These are phyloP conservation scores for Euclidia mi DNA, from an alignment of 2,888 invertebrate genomes.

Conservation along the genomic window DNA sequence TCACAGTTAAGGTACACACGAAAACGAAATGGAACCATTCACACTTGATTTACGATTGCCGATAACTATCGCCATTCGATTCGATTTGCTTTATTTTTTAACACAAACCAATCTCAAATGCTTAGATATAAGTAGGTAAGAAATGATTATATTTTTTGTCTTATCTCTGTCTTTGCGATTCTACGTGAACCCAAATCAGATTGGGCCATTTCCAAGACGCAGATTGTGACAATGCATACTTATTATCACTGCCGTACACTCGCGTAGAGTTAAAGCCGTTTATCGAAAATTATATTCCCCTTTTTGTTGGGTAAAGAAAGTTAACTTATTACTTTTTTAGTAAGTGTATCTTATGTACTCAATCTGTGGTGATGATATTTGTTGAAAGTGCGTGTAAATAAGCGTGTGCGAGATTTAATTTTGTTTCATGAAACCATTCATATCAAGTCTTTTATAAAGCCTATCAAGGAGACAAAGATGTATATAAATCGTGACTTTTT, in stretches of 20 bases:
- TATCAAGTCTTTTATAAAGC: no score
- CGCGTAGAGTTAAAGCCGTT: conserved; percentile 1
- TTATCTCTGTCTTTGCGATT: conserved; percentile 30
- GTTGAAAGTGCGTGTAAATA: no score
- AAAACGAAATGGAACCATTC: conserved; percentile 75
- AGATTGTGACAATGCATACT: conserved; percentile 22
- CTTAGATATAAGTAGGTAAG: conserved; percentile 20
- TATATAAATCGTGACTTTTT: no score
- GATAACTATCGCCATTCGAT: conserved; percentile 71
- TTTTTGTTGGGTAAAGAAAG: no score
- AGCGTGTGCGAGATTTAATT: no score
- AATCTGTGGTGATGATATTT: no score
- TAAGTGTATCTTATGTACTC: conserved; percentile 9
- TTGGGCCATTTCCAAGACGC: conserved; percentile 35
- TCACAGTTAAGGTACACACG: conserved; percentile 64
- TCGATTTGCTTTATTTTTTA: conserved; percentile 60
- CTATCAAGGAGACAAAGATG: no score
- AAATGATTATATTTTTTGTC: conserved; percentile 28
- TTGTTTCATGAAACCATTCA: no score
- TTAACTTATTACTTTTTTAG: no score
- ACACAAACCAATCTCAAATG: conserved; percentile 38
- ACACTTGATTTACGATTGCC: conserved; percentile 74
- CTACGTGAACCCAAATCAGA: conserved; percentile 21
- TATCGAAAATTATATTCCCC: conserved; percentile 13
- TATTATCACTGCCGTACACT: conserved; percentile 13